A percentile compares a stretch with the other conserved stretches of the same genome.
Conservation (phyloP, 1,140 invertebrate genomes). For the Saccostrea echinata region DNA sequence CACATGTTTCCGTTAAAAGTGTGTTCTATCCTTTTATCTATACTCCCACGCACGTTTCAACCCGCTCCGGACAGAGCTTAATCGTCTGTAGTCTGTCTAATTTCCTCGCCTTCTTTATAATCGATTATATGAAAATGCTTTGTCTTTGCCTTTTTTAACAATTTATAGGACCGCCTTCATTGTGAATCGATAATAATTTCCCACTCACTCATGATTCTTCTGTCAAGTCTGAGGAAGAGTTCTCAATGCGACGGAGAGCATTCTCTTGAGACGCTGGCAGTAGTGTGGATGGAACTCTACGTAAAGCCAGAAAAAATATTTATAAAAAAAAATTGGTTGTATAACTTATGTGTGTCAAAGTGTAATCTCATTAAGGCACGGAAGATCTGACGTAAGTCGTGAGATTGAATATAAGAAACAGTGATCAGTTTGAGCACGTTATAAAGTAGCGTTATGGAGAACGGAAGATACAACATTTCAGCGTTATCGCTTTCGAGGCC, state of each 20-base stretch:
- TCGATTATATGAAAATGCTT: not conserved
- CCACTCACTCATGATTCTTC: constrained; percentile 24
- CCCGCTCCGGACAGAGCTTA: not conserved
- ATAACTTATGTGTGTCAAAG: not conserved
- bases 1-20: not conserved
- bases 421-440: not conserved
- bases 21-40: not conserved
- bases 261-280: not conserved
- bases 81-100: constrained; percentile 22
- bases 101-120: not conserved
- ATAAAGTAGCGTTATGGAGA: not conserved
- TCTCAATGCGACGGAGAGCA: not conserved
- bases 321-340: too few species aligned
- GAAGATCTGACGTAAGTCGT: not conserved
- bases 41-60: not conserved
- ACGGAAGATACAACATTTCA: not conserved
- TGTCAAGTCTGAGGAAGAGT: not conserved
- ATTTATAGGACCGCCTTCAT: not conserved
- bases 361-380: not conserved
- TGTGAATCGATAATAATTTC: constrained; percentile 6
- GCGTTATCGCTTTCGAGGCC: constrained; percentile 1
- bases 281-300: not conserved
- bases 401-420: not conserved
- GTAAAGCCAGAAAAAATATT: too few species aligned
- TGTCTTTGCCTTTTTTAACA: constrained; percentile 26